Evolutionary conservation across 2,888 invertebrate genomes (phyloP).

Genomic region (Prenolepis imparis): DNA sequence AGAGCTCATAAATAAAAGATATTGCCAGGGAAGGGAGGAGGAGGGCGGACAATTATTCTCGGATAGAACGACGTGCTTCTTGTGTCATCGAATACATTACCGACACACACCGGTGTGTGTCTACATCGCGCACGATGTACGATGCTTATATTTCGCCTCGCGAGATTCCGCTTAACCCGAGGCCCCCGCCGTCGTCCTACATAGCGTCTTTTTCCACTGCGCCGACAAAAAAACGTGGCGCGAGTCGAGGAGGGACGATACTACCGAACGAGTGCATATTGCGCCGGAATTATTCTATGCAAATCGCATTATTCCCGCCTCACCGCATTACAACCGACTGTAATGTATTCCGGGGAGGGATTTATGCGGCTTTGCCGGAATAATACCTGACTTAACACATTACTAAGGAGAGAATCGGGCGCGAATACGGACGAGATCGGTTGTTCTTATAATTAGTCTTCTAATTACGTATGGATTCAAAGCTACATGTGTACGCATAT

Average conservation of each 20-base stretch:
- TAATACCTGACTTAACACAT: conserved; percentile 69
- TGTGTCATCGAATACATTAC: conserved; percentile 49
- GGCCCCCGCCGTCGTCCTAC: background rate
- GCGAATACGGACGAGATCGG: conserved; percentile 56
- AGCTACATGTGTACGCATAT: background rate
- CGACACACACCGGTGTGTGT: background rate
- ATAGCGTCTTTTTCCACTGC: conserved; percentile 16
- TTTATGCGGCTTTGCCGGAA: conserved; percentile 65
- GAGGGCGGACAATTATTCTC: conserved; percentile 41
- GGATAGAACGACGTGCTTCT: conserved; percentile 46
- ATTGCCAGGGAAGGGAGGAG: background rate
- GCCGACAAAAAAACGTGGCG: conserved; percentile 31
- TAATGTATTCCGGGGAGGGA: conserved; percentile 66
- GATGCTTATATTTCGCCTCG: conserved; percentile 22
- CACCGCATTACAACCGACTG: conserved; percentile 61
- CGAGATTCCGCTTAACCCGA: conserved; percentile 41
- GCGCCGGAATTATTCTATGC: conserved; percentile 61
- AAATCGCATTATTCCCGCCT: conserved; percentile 67
- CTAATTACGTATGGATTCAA: conserved; percentile 16
- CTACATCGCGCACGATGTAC: conserved; percentile 35
- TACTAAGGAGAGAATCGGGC: conserved; percentile 54
- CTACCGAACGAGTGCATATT: conserved; percentile 54
- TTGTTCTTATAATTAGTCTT: conserved; percentile 52
- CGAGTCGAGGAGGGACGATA: conserved; percentile 33
- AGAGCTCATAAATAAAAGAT: conserved; percentile 54